Evolutionary conservation across 2,888 invertebrate species (phyloP).

Genomic region (Epirrhoe tristata): DNA sequence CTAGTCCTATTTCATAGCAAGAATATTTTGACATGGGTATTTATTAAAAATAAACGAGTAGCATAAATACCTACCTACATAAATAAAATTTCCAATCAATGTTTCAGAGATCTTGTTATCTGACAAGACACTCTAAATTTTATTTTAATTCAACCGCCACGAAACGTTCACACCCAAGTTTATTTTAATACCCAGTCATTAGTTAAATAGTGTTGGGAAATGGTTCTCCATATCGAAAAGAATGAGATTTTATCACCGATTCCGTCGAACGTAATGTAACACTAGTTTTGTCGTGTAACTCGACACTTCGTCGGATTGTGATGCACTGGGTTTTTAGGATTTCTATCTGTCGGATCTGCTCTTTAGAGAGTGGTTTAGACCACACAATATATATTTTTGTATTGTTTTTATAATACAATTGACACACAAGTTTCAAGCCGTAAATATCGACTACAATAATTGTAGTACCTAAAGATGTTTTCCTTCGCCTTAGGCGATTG

Average conservation of each 20-base stretch:
- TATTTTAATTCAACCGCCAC: slow-evolving; percentile 16
- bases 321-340: slow-evolving; percentile 42
- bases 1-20: no score
- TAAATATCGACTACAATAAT: no score
- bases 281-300: slow-evolving; percentile 74
- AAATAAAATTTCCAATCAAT: neutral
- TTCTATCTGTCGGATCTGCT: neutral
- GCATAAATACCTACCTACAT: neutral
- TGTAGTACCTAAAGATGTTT: no score
- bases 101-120: slow-evolving; percentile 9
- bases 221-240: slow-evolving; percentile 52
- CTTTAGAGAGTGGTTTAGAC: no score
- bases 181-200: slow-evolving; percentile 36
- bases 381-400: neutral
- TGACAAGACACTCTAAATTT: slow-evolving; percentile 34
- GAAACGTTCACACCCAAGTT: slow-evolving; percentile 37
- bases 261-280: slow-evolving; percentile 67
- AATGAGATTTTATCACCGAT: slow-evolving; percentile 68
- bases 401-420: neutral
- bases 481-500: no score
- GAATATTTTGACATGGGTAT: neutral
- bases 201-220: slow-evolving; percentile 45
- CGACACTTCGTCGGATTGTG: slow-evolving; percentile 62
- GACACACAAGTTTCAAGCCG: no score
- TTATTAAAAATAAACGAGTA: neutral